These are phyloP conservation scores for Phaonia tiefii DNA, from an alignment of 2,888 invertebrate genomes.

Conservation along the genomic window DNA sequence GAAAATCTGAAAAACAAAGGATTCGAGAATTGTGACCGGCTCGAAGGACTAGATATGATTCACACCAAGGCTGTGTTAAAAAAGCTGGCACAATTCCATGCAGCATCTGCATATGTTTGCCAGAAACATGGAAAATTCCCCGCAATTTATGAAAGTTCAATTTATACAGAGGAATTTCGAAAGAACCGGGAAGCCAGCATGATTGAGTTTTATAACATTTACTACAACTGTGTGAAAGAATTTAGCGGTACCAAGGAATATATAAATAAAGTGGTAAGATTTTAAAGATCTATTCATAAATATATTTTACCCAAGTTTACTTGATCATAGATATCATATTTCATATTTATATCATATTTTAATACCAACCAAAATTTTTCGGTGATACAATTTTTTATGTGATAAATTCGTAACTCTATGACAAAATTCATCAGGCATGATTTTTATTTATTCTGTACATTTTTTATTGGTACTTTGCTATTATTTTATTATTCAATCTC, in stretches of 20 bases:
- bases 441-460: too few relatives aligned
- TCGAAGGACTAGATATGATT: constrained; percentile 72
- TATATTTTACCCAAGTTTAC: too few relatives aligned
- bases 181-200: constrained; percentile 44
- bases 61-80: constrained; percentile 72
- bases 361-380: too few relatives aligned
- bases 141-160: constrained; percentile 47
- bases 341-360: too few relatives aligned
- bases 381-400: too few relatives aligned
- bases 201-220: constrained; percentile 31
- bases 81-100: constrained; percentile 77
- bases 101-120: constrained; percentile 72
- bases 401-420: too few relatives aligned
- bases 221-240: constrained; percentile 37
- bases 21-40: constrained; percentile 70
- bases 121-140: constrained; percentile 70
- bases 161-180: constrained; percentile 55
- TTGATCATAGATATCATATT: too few relatives aligned
- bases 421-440: too few relatives aligned
- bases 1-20: constrained; percentile 71
- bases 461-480: too few relatives aligned
- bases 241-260: constrained; percentile 68
- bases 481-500: too few relatives aligned
- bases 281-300: too few relatives aligned
- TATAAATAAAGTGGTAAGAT: constrained; percentile 71